Conservation (phyloP, 2,113 vertebrate genomes). For the Muscicapa adusta region DNA sequence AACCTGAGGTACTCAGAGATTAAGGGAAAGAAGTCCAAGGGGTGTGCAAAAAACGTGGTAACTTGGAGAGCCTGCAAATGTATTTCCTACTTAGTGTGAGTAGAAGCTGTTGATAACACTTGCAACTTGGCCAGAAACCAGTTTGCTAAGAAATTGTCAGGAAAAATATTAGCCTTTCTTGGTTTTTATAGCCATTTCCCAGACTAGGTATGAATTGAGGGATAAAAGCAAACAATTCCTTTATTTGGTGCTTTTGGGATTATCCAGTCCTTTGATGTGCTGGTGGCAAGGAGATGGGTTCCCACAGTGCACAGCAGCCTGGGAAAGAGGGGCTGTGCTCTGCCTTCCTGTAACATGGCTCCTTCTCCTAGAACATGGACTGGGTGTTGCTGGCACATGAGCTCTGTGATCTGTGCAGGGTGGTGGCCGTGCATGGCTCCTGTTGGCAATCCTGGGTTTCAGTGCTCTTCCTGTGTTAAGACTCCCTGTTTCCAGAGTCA, state of each 20-base stretch:
- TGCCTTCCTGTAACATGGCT: background rate
- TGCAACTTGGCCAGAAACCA: background rate
- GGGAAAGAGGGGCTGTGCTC: background rate
- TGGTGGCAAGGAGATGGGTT: background rate
- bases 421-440: background rate
- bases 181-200: background rate
- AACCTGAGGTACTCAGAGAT: accelerated
- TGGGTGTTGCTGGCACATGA: background rate
- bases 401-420: background rate
- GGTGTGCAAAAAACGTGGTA: background rate
- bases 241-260: background rate
- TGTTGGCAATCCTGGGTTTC: background rate
- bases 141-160: background rate
- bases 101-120: background rate
- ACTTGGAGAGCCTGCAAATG: background rate
- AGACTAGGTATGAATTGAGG: background rate
- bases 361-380: background rate
- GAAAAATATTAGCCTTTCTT: background rate
- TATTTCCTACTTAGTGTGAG: background rate
- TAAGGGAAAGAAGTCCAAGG: background rate
- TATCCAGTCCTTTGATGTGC: background rate
- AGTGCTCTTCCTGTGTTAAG: background rate
- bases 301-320: accelerated
- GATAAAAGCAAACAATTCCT: background rate
- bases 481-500: background rate